These are phyloP conservation scores for Aldrovandia affinis DNA, from an alignment of 2,797 vertebrate species.

Conservation along the genomic window DNA sequence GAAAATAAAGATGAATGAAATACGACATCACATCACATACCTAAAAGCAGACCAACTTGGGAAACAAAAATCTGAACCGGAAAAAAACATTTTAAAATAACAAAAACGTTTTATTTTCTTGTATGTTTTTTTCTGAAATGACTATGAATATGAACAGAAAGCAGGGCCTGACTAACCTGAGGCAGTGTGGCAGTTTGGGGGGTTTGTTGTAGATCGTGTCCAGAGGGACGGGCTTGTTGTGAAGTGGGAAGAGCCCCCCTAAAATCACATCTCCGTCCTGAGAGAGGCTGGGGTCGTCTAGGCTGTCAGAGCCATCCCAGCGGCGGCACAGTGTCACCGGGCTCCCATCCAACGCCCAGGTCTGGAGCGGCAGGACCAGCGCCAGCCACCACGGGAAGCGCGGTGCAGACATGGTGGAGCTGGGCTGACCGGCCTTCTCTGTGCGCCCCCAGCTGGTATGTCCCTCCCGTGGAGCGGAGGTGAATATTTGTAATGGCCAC, in stretches of 20 bases:
- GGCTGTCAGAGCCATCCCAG: constrained; percentile 44
- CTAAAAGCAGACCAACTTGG: not conserved
- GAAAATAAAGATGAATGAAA: not conserved
- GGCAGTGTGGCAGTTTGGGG: constrained; percentile 59
- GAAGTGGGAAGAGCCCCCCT: constrained; percentile 70
- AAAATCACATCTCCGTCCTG: constrained; percentile 74
- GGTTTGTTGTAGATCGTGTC: constrained; percentile 55
- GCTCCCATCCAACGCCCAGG: constrained; percentile 33
- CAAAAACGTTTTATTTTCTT: no score
- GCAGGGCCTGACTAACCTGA: constrained; percentile 60
- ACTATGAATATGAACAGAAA: not conserved
- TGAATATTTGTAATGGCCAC: constrained; percentile 36
- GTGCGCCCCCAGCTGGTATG: constrained; percentile 44
- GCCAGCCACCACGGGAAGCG: constrained; percentile 5
- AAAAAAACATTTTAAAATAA: not conserved
- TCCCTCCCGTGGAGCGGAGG: constrained; percentile 49
- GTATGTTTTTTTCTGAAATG: not conserved
- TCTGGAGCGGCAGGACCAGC: not conserved
- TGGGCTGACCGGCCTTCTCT: not conserved
- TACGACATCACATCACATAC: no score
- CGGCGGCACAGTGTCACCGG: constrained; percentile 52
- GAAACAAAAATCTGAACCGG: not conserved
- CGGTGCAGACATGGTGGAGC: not conserved
- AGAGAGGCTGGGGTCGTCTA: constrained; percentile 56
- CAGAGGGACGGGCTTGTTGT: constrained; percentile 50